phyloP scores from a whole-genome alignment of 2,113 vertebrate species.

The Grus americana region DNA sequence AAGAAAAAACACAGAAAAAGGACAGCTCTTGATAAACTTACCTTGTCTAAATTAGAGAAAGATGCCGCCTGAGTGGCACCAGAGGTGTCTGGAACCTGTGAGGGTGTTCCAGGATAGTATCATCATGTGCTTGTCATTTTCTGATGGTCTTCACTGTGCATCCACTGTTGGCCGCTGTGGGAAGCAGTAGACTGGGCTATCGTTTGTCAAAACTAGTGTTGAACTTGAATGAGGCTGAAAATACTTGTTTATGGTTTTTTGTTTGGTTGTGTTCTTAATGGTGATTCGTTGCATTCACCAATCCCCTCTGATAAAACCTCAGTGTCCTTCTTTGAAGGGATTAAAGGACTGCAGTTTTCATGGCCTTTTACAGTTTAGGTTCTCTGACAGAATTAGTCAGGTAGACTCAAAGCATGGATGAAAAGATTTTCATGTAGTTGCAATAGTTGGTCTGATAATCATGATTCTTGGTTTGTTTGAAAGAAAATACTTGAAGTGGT shows the following conservation, averaged over 20 bases:
- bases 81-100: background rate
- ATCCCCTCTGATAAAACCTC: background rate
- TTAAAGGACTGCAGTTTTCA: background rate
- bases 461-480: background rate
- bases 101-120: background rate
- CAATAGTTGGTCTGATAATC: background rate
- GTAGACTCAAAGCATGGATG: background rate
- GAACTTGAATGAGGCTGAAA: background rate
- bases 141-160: background rate
- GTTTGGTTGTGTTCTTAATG: background rate
- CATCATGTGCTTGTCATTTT: accelerated
- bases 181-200: background rate
- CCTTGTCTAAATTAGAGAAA: background rate
- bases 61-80: background rate
- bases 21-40: background rate
- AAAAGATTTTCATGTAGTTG: background rate
- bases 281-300: background rate
- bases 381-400: background rate
- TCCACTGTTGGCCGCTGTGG: background rate
- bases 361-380: background rate
- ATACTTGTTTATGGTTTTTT: background rate
- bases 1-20: background rate
- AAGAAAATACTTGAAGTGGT: background rate
- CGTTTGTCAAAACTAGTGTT: background rate
- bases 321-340: background rate